Evolutionary conservation across 1,140 invertebrate species (phyloP).

Genomic region (Helicoverpa armigera): DNA sequence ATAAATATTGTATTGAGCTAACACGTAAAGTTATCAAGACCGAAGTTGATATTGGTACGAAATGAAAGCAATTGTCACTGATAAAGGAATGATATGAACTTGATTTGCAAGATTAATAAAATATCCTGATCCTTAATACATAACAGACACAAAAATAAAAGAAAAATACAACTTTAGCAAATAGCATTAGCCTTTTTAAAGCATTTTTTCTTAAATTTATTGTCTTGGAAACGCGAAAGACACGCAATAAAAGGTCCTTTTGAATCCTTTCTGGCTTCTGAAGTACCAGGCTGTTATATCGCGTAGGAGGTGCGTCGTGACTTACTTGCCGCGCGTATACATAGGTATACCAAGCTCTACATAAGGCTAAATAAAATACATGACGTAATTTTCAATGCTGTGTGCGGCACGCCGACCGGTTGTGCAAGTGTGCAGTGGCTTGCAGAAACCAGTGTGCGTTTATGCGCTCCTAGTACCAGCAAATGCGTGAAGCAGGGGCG

Average conservation of each 20-base stretch:
- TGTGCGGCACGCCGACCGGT: slow-evolving; percentile 68
- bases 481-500: slow-evolving; percentile 45
- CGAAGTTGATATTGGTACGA: no score
- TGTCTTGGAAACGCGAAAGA: slow-evolving; percentile 30
- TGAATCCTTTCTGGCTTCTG: slow-evolving; percentile 68
- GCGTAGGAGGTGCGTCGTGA: slow-evolving; percentile 61
- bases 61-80: no score
- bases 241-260: slow-evolving; percentile 58
- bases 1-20: no score
- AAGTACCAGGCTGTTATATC: slow-evolving; percentile 73
- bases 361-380: slow-evolving; percentile 75
- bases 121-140: neutral
- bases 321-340: slow-evolving; percentile 59
- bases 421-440: slow-evolving; percentile 67
- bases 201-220: neutral
- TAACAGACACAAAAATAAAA: neutral
- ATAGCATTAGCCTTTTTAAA: neutral
- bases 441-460: slow-evolving; percentile 65
- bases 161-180: slow-evolving; percentile 1
- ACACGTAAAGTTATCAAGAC: no score
- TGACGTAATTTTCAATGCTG: slow-evolving; percentile 78
- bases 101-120: neutral
- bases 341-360: slow-evolving; percentile 66
- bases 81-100: no score
- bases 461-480: slow-evolving; percentile 69